Evolutionary conservation across 2,797 vertebrate genomes (phyloP).

Genomic region (Cichlasoma orientale): DNA sequence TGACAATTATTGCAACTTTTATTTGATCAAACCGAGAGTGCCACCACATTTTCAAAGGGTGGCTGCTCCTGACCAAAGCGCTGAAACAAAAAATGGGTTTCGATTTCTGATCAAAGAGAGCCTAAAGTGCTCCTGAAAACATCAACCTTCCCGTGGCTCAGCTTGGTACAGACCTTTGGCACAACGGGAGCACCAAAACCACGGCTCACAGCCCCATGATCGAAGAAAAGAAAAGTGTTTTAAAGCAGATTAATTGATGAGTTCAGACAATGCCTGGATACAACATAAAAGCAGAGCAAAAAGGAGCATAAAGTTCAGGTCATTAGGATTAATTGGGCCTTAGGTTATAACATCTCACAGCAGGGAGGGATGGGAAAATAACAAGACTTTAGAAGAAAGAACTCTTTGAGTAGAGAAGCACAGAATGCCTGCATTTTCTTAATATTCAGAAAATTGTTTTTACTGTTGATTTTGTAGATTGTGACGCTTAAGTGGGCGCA

Average conservation of each 20-base stretch:
- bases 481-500: neutral
- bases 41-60: conserved; percentile 53
- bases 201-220: conserved; percentile 39
- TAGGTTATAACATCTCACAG: conserved; percentile 60
- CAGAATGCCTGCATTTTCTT: neutral
- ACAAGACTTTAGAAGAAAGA: conserved; percentile 14
- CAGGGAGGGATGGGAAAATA: conserved; percentile 40
- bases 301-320: conserved; percentile 56
- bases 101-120: conserved; percentile 69
- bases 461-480: neutral
- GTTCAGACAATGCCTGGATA: conserved; percentile 64
- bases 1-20: conserved; percentile 25
- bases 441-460: neutral
- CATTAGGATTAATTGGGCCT: conserved; percentile 64
- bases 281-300: conserved; percentile 50
- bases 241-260: conserved; percentile 67
- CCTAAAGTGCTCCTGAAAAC: conserved; percentile 65
- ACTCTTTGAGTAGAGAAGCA: neutral
- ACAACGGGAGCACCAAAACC: conserved; percentile 45
- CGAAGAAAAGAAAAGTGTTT: conserved; percentile 52
- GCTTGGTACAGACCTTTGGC: conserved; percentile 61
- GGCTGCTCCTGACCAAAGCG: conserved; percentile 54
- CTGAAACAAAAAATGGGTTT: conserved; percentile 35
- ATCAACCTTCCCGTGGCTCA: conserved; percentile 57
- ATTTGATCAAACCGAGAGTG: conserved; percentile 43